phyloP scores from a whole-genome alignment of 35 echinoderm and acorn worm genomes.

The Apostichopus japonicus region DNA sequence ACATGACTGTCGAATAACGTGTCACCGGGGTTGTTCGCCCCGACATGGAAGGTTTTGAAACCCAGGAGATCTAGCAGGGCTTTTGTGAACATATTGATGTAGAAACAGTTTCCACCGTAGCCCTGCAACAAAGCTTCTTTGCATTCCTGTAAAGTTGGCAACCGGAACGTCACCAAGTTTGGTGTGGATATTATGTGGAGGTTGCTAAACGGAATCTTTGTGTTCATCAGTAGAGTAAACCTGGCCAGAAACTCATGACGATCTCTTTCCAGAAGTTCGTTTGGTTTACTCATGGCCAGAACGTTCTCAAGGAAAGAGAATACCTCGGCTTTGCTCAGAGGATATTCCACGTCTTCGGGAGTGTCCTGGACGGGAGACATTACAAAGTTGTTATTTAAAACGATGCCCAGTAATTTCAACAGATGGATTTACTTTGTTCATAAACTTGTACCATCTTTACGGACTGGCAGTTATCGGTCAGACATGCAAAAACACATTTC shows the following conservation, averaged over 20 bases:
- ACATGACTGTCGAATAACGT: conserved; percentile 8
- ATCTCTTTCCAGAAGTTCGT: conserved; percentile 12
- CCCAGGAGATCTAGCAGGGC: conserved; percentile 19
- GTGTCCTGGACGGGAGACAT: too few species aligned
- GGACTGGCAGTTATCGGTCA: too few species aligned
- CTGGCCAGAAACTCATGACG: background rate
- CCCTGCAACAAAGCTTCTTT: conserved; percentile 3
- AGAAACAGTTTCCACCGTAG: background rate
- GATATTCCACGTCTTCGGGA: background rate
- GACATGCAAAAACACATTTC: too few species aligned
- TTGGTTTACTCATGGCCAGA: background rate
- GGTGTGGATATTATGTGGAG: background rate
- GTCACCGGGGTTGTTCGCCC: conserved; percentile 6
- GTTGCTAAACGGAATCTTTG: conserved; percentile 2
- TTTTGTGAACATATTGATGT: conserved; percentile 28
- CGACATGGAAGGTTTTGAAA: conserved; percentile 20
- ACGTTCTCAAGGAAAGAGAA: background rate
- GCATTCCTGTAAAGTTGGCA: conserved; percentile 1
- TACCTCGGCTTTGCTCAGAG: background rate
- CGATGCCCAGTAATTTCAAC: too few species aligned
- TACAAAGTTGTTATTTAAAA: too few species aligned
- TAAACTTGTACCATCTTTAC: too few species aligned
- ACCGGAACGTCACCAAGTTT: background rate
- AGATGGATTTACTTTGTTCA: too few species aligned
- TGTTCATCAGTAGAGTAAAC: background rate